Conservation (phyloP, 2,797 vertebrate genomes). For the Pangasius larnaudii region DNA sequence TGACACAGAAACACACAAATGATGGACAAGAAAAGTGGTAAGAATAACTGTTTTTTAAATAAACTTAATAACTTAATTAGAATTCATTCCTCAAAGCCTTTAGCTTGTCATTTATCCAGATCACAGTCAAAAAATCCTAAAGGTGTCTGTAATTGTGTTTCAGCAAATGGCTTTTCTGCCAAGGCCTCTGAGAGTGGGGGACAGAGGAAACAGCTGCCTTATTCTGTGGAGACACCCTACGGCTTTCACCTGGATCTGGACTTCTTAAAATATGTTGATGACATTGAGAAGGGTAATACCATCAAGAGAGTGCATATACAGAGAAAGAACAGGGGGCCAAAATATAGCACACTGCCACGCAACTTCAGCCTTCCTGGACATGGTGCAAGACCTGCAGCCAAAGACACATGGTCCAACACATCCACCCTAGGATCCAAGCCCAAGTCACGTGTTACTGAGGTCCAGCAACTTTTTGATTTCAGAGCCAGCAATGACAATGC, state of each 20-base stretch:
- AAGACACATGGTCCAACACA: slow-evolving; percentile 82
- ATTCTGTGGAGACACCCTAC: slow-evolving; percentile 96
- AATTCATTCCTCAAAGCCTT: slow-evolving; percentile 29
- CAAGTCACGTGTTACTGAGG: slow-evolving; percentile 81
- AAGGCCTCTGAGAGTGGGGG: slow-evolving; percentile 78
- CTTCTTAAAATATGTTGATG: slow-evolving; percentile 97
- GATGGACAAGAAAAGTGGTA: slow-evolving; percentile 87
- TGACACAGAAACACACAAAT: slow-evolving; percentile 75
- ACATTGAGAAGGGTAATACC: slow-evolving; percentile 98
- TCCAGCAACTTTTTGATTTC: slow-evolving; percentile 75
- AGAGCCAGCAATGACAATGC: slow-evolving; percentile 65
- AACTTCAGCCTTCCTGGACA: slow-evolving; percentile 94
- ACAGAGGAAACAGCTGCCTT: slow-evolving; percentile 87
- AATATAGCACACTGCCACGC: slow-evolving; percentile 94
- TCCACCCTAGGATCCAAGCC: slow-evolving; percentile 80
- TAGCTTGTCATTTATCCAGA: slow-evolving; percentile 30
- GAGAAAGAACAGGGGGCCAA: slow-evolving; percentile 88
- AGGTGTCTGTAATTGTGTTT: slow-evolving; percentile 49
- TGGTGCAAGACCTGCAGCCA: slow-evolving; percentile 71
- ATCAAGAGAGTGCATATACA: slow-evolving; percentile 94
- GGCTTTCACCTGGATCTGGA: slow-evolving; percentile 97
- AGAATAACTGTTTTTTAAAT: slow-evolving; percentile 46
- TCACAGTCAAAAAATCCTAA: slow-evolving; percentile 40
- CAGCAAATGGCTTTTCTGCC: slow-evolving; percentile 81
- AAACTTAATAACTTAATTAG: slow-evolving; percentile 50